phyloP scores from a whole-genome alignment of 2,888 invertebrate genomes.

The Drosophila heteroneura region DNA sequence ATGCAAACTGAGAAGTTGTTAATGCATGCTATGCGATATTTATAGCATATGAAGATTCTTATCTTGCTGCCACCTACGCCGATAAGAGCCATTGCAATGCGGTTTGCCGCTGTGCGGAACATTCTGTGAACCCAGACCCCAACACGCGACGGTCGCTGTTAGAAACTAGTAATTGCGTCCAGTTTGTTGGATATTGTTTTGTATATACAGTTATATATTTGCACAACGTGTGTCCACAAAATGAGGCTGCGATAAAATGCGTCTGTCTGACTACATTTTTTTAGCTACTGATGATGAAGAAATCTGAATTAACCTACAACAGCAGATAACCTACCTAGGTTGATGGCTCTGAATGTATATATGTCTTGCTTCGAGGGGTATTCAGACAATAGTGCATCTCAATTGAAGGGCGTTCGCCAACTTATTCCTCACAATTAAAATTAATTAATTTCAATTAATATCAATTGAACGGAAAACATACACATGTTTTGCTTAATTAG shows the following conservation, averaged over 20 bases:
- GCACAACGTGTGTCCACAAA: slow-evolving; percentile 80
- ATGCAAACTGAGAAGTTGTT: slow-evolving; percentile 57
- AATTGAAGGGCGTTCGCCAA: slow-evolving; percentile 28
- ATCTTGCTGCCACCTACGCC: slow-evolving; percentile 39
- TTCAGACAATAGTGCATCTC: slow-evolving; percentile 16
- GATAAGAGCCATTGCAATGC: slow-evolving; percentile 40
- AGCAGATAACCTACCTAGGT: slow-evolving; percentile 48
- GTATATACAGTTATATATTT: slow-evolving; percentile 61
- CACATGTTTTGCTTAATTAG: not conserved
- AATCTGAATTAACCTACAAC: slow-evolving; percentile 40
- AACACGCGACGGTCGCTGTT: not conserved
- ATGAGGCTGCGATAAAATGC: slow-evolving; percentile 64
- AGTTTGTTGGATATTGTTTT: slow-evolving; percentile 32
- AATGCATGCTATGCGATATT: slow-evolving; percentile 52
- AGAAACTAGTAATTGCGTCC: slow-evolving; percentile 28
- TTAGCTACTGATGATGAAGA: slow-evolving; percentile 47
- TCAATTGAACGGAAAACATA: slow-evolving; percentile 39
- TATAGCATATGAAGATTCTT: slow-evolving; percentile 51
- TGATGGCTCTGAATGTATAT: slow-evolving; percentile 15
- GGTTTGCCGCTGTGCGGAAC: slow-evolving; percentile 57
- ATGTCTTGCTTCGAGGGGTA: slow-evolving; percentile 34
- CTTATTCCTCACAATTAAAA: slow-evolving; percentile 6
- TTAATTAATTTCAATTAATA: slow-evolving; percentile 53
- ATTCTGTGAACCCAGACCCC: slow-evolving; percentile 30
- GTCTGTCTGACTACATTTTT: slow-evolving; percentile 36